These are phyloP conservation scores for Ceyx melanurus DNA, from an alignment of 2,113 vertebrate genomes.

Conservation along the genomic window DNA sequence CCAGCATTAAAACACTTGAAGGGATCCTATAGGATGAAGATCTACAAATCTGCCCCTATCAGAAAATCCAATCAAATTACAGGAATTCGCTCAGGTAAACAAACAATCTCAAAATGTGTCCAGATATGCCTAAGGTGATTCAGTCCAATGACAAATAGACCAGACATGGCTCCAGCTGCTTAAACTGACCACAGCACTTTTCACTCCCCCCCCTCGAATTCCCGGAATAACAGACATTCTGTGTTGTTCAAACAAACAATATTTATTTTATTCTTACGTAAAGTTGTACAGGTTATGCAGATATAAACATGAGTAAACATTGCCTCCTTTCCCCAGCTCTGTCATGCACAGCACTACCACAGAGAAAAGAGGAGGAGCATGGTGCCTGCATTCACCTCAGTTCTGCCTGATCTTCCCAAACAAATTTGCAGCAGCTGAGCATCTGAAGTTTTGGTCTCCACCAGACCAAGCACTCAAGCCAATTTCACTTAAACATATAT, in stretches of 20 bases:
- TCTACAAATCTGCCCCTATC: background rate
- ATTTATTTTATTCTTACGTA: constrained; percentile 67
- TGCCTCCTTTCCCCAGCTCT: background rate
- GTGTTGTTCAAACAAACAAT: background rate
- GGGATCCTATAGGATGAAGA: background rate
- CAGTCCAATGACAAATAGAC: constrained; percentile 10
- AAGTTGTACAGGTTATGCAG: background rate
- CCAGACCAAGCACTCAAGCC: background rate
- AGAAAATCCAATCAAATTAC: constrained; percentile 44
- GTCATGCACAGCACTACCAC: background rate
- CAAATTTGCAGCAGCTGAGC: background rate
- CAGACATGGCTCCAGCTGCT: background rate
- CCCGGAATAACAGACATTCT: constrained; percentile 22
- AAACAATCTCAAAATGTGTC: constrained; percentile 11
- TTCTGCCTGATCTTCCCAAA: background rate
- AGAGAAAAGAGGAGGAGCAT: background rate
- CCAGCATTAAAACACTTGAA: background rate
- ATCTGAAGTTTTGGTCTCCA: background rate
- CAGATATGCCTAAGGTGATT: constrained; percentile 3
- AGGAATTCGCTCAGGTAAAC: constrained; percentile 46
- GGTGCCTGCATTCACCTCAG: background rate
- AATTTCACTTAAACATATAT: background rate
- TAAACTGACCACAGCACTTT: constrained; percentile 44
- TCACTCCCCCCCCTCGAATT: background rate
- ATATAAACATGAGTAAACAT: constrained; percentile 47